A percentile compares a stretch with the other conserved stretches of the same genome.
phyloP scores from a whole-genome alignment of 1,140 invertebrate species.

The Dufourea novaeangliae region DNA sequence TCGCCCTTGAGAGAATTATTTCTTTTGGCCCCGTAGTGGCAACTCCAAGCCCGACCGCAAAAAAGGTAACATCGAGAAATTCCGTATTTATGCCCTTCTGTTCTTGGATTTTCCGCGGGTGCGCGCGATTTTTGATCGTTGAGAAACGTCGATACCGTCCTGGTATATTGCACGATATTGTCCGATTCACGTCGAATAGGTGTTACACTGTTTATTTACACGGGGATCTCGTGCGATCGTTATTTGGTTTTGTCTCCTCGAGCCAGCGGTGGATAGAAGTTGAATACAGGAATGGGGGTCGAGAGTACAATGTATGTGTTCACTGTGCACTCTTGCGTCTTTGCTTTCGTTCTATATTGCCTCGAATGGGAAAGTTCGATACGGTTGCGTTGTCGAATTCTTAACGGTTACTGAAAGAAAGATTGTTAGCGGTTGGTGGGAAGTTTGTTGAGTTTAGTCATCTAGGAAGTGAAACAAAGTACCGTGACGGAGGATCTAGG shows the following conservation, averaged over 20 bases:
- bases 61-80: slow-evolving; percentile 8
- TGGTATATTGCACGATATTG: neutral
- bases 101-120: neutral
- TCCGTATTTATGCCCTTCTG: slow-evolving; percentile 2
- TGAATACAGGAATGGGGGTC: neutral
- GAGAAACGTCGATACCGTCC: neutral
- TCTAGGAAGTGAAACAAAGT: too few relatives aligned
- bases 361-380: neutral
- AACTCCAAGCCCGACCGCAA: slow-evolving; percentile 5
- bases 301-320: neutral
- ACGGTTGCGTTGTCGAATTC: neutral
- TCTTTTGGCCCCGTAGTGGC: slow-evolving; percentile 17
- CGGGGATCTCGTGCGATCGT: neutral
- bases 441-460: too few relatives aligned
- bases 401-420: too few relatives aligned
- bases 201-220: slow-evolving; percentile 5
- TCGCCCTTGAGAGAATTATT: slow-evolving; percentile 47
- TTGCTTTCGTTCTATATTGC: neutral
- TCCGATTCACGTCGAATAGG: neutral
- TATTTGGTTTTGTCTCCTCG: neutral
- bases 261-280: neutral
- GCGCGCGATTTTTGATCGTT: neutral
- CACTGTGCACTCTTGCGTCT: neutral
- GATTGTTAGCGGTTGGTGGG: too few relatives aligned
- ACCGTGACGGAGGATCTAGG: too few relatives aligned